Conservation (phyloP, 2,797 vertebrate species). For the Sarcophilus harrisii region DNA sequence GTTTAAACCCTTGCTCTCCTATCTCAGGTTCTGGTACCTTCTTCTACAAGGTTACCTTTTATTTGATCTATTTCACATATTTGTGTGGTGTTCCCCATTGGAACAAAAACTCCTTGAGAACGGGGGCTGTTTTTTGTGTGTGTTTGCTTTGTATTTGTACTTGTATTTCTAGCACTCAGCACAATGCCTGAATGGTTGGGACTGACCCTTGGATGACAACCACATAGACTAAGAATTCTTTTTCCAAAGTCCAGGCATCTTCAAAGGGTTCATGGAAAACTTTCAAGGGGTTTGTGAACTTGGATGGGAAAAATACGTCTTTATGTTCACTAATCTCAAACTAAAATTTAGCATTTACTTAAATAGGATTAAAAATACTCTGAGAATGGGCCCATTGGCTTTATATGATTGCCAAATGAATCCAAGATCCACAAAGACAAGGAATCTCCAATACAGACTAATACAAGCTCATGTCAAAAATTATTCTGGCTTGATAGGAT, state of each 20-base stretch:
- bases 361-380: not conserved
- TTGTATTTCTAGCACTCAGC: not conserved
- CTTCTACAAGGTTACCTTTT: not conserved
- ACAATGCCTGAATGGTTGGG: not conserved
- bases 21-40: not conserved
- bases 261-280: not conserved
- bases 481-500: not conserved
- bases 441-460: not conserved
- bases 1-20: not conserved
- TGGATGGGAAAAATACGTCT: not conserved
- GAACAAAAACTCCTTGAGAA: not conserved
- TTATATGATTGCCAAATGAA: not conserved
- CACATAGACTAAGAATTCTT: not conserved
- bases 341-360: not conserved
- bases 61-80: not conserved
- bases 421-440: not conserved
- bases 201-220: not conserved
- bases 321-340: not conserved
- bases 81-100: not conserved
- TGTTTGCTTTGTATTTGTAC: not conserved
- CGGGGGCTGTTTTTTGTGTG: not conserved
- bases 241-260: not conserved
- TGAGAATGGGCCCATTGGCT: not conserved
- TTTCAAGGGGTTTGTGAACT: not conserved
- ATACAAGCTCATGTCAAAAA: not conserved